These are phyloP conservation scores for Bostrychus sinensis DNA, from an alignment of 2,113 vertebrate species.

Conservation along the genomic window DNA sequence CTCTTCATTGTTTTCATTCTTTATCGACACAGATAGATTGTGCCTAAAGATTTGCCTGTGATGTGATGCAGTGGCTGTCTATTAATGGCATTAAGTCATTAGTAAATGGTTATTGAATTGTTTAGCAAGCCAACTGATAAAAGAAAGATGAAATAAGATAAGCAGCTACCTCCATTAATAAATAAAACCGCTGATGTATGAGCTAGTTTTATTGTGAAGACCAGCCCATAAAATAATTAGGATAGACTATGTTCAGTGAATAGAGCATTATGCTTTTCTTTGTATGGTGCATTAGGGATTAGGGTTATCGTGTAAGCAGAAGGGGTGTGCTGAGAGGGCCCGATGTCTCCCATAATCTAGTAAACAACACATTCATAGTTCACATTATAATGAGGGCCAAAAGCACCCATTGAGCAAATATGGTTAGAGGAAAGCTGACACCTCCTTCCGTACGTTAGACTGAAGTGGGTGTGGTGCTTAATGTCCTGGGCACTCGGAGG, in stretches of 20 bases:
- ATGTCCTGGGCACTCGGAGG: slow-evolving; percentile 13
- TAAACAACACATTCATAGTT: slow-evolving; percentile 10
- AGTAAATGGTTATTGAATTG: neutral
- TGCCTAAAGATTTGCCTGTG: neutral
- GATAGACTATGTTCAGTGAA: neutral
- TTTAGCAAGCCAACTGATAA: neutral
- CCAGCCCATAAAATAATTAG: neutral
- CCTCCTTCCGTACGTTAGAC: neutral
- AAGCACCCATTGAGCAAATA: slow-evolving; percentile 4
- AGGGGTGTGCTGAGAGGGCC: neutral
- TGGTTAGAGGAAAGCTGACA: slow-evolving; percentile 6
- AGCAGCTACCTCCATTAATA: neutral
- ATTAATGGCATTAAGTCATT: neutral
- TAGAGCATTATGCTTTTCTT: neutral
- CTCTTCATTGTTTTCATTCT: neutral
- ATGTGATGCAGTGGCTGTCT: neutral
- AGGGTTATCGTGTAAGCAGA: neutral
- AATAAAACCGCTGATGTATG: neutral
- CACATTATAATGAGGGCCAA: slow-evolving; percentile 10
- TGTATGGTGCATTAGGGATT: neutral
- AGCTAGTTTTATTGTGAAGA: neutral
- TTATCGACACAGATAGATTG: neutral
- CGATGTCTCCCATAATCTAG: slow-evolving; percentile 5
- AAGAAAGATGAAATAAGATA: neutral
- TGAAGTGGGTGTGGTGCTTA: slow-evolving; percentile 17